Conservation (phyloP, 2,888 invertebrate genomes). For the Pristionchus entomophagus region DNA sequence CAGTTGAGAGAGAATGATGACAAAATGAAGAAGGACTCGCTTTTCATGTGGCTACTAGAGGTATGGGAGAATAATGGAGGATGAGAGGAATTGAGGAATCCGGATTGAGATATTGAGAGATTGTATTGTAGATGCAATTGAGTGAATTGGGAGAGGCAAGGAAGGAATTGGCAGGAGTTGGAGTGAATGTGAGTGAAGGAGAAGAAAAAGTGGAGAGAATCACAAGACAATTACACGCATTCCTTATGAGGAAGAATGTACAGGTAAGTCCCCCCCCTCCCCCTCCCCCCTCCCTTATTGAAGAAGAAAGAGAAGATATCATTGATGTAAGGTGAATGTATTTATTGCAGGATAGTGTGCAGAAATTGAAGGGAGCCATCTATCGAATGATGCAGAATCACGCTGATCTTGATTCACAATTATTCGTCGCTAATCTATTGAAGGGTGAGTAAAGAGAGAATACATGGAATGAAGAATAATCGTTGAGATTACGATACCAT, state of each 20-base stretch:
- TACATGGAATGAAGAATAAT: background rate
- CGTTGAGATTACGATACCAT: slow-evolving; percentile 88
- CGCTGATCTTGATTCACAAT: slow-evolving; percentile 91
- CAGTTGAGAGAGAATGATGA: slow-evolving; percentile 80
- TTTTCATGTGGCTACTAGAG: slow-evolving; percentile 95
- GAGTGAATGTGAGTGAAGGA: background rate
- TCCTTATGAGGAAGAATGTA: slow-evolving; percentile 84
- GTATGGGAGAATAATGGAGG: slow-evolving; percentile 83
- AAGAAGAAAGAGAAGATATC: background rate
- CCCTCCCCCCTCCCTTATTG: too few species aligned
- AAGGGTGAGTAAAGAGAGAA: slow-evolving; percentile 78
- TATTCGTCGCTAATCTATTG: slow-evolving; percentile 89
- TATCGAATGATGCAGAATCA: slow-evolving; percentile 94
- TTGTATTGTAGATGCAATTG: slow-evolving; percentile 56
- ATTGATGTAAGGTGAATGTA: background rate
- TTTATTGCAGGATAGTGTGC: slow-evolving; percentile 83
- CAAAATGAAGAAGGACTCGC: slow-evolving; percentile 90
- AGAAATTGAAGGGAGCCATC: slow-evolving; percentile 87
- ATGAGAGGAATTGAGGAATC: too few species aligned
- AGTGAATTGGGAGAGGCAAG: slow-evolving; percentile 61
- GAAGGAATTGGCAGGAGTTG: slow-evolving; percentile 44
- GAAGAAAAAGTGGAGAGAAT: slow-evolving; percentile 77
- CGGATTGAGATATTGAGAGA: too few species aligned
- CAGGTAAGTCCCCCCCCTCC: too few species aligned
- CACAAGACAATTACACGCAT: slow-evolving; percentile 86